Conservation (phyloP, 2,888 invertebrate genomes). For the Tanypteryx hageni region DNA sequence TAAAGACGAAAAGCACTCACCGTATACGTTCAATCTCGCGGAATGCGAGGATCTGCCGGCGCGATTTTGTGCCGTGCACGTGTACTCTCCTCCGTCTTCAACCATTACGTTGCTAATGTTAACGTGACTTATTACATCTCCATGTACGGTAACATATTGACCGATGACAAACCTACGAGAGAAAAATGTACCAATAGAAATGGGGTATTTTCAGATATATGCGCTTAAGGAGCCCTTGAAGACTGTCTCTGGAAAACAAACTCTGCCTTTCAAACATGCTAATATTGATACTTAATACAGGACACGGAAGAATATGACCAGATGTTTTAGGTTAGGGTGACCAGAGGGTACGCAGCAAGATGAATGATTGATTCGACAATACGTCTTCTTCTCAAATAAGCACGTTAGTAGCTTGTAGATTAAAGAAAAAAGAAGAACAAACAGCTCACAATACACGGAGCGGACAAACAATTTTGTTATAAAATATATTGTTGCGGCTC, state of each 20-base stretch:
- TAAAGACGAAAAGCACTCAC: slow-evolving; percentile 76
- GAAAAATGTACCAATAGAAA: slow-evolving; percentile 24
- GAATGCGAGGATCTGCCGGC: slow-evolving; percentile 85
- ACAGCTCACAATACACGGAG: neutral
- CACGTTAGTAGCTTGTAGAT: neutral
- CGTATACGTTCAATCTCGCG: slow-evolving; percentile 88
- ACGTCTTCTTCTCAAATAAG: neutral
- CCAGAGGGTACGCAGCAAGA: neutral
- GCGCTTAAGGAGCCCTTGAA: neutral
- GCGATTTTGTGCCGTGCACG: slow-evolving; percentile 86
- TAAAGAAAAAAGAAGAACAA: neutral
- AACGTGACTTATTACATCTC: slow-evolving; percentile 89
- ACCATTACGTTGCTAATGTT: slow-evolving; percentile 88
- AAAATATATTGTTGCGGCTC: no score
- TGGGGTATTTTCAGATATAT: neutral
- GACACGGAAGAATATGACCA: neutral
- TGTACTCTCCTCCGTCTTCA: slow-evolving; percentile 89
- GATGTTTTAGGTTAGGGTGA: neutral
- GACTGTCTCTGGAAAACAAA: neutral
- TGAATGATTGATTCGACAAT: neutral
- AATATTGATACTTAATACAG: neutral
- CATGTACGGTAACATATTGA: slow-evolving; percentile 86
- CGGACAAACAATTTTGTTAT: neutral
- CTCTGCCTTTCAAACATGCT: neutral
- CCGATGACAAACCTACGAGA: slow-evolving; percentile 84